Conservation (phyloP, 23 tunicate genomes). For the Corella eumyota region DNA sequence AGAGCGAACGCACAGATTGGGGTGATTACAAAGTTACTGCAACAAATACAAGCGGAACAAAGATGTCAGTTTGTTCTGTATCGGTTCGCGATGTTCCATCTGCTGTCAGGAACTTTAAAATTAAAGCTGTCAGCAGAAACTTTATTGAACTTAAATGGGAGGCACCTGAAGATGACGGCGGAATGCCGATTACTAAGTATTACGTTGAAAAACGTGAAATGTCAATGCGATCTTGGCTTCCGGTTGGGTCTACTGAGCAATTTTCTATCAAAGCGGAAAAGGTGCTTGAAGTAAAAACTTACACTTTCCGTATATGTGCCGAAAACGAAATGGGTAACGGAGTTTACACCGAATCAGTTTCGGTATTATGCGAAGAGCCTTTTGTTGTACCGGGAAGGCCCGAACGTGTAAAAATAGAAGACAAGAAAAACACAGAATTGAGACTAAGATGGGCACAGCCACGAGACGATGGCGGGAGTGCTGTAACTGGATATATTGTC, state of each 20-base stretch:
- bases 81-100: constrained; percentile 88
- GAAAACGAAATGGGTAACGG: constrained; percentile 84
- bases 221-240: constrained; percentile 79
- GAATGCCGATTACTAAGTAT: constrained; percentile 62
- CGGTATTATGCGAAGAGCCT: constrained; percentile 83
- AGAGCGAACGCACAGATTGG: constrained; percentile 47
- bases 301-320: constrained; percentile 83
- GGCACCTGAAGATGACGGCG: constrained; percentile 76
- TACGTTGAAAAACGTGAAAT: constrained; percentile 81
- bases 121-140: constrained; percentile 39
- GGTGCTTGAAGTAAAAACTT: constrained; percentile 46
- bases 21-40: constrained; percentile 82
- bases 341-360: constrained; percentile 52
- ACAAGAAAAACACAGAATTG: constrained; percentile 51
- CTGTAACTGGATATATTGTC: constrained; percentile 59
- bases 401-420: constrained; percentile 60
- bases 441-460: constrained; percentile 70
- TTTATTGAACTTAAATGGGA: constrained; percentile 56
- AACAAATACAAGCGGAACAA: constrained; percentile 81
- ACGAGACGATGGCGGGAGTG: constrained; percentile 80
- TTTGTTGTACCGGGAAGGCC: constrained; percentile 84
- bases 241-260: constrained; percentile 61
- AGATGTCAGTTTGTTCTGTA: constrained; percentile 69
- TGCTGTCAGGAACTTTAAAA: constrained; percentile 37
- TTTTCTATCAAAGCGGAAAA: constrained; percentile 36